Evolutionary conservation across 2,797 vertebrate genomes (phyloP).

Genomic region (Argentina silus): DNA sequence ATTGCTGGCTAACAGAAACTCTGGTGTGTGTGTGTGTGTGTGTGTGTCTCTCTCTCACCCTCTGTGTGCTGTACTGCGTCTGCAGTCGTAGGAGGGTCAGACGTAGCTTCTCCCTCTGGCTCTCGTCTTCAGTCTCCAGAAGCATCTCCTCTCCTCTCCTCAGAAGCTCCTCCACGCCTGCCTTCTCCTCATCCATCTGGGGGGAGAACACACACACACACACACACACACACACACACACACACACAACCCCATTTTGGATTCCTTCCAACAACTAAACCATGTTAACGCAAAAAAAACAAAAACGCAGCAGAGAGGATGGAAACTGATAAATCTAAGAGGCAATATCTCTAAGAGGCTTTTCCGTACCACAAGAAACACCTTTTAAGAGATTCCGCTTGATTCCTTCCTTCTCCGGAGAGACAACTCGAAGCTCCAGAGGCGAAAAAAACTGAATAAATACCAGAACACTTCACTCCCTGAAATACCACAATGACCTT

Average conservation of each 20-base stretch:
- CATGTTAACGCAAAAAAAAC: no score
- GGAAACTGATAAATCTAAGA: no score
- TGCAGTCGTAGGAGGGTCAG: constrained; percentile 85
- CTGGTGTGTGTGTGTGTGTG: constrained; percentile 10
- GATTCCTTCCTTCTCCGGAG: no score
- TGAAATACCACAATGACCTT: constrained; percentile 49
- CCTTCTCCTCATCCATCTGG: constrained; percentile 90
- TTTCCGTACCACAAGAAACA: no score
- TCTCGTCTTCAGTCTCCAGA: constrained; percentile 82
- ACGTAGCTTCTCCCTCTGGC: constrained; percentile 83
- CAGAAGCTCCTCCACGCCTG: constrained; percentile 87
- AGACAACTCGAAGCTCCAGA: background rate
- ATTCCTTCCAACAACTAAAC: no score
- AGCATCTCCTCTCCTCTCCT: constrained; percentile 86
- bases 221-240: background rate
- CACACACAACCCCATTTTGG: no score
- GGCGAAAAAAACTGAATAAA: constrained; percentile 9
- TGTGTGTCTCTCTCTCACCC: constrained; percentile 70
- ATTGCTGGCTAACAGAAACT: no score
- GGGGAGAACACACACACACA: constrained; percentile 6
- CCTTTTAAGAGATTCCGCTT: no score
- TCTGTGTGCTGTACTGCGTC: constrained; percentile 83
- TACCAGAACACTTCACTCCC: constrained; percentile 15
- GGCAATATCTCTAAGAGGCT: no score
- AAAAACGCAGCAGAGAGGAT: no score